Evolutionary conservation across 1,140 invertebrate species (phyloP).

Genomic region (Platyscapa corneri): DNA sequence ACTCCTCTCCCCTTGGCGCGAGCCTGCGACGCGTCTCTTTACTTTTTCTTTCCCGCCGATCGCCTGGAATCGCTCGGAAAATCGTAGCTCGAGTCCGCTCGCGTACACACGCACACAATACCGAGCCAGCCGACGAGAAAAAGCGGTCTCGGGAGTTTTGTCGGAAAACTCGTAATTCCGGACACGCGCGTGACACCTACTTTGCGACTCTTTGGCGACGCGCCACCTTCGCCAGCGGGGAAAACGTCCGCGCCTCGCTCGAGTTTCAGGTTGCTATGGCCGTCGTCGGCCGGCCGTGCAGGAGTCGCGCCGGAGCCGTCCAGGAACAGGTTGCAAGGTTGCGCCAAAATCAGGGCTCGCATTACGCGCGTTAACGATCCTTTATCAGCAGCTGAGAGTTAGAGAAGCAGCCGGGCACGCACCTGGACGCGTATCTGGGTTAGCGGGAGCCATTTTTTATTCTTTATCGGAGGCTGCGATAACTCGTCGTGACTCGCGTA

Average conservation of each 20-base stretch:
- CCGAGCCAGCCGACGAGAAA: too few relatives aligned
- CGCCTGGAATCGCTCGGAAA: slow-evolving; percentile 12
- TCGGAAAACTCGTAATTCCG: slow-evolving; percentile 38
- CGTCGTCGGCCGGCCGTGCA: too few relatives aligned
- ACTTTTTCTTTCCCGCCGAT: neutral
- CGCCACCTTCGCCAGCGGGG: too few relatives aligned
- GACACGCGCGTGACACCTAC: neutral
- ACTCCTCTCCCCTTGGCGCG: too few relatives aligned
- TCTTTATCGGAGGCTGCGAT: neutral
- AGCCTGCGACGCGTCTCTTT: neutral
- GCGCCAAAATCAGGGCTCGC: slow-evolving; percentile 2
- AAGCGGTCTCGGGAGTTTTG: too few relatives aligned
- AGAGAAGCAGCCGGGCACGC: neutral
- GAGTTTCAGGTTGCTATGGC: too few relatives aligned
- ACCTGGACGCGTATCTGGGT: neutral
- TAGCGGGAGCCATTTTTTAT: neutral
- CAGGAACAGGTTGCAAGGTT: slow-evolving; percentile 8
- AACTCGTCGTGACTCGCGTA: neutral
- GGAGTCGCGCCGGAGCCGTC: too few relatives aligned
- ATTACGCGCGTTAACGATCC: neutral
- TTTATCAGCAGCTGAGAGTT: neutral
- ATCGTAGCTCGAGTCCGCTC: neutral
- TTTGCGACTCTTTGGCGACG: too few relatives aligned
- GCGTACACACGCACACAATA: too few relatives aligned
- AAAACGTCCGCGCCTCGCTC: too few relatives aligned